Base-by-base conservation (phyloP, 2,113 vertebrate genomes). In the Leucosticte australis region DNA sequence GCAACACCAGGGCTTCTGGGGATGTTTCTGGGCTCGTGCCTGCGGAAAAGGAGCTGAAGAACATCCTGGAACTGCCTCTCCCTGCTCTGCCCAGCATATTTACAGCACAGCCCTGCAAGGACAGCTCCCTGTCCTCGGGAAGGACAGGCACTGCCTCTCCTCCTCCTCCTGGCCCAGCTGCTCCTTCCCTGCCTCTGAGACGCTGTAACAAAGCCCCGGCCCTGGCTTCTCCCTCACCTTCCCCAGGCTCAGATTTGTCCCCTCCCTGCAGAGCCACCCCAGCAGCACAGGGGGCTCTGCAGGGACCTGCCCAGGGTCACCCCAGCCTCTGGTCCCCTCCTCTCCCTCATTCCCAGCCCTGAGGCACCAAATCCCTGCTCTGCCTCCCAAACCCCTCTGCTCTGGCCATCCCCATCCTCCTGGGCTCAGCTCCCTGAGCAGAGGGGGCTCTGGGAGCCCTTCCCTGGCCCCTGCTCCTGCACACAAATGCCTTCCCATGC, bases 1-100 rank as follows among this genome's bases (percentile, higher is more conserved):
- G 69, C 6, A 19, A 3, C 75, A 3, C 6, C 3, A 5, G n/a
- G 20, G 10, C 26, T 41, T 30, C 0, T 7, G 53, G 13, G 8
- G 80, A 17, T 22, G 17, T 64, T 73, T 18, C 4, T 31, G 31
- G 49, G n/a, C 59, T 69, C 50, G 68, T 50, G 63, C 24, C 39
- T 1, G 0, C 4, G 20, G 9, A 13, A 5, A 57, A 46, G 60
- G 42, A 41, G 57, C 33, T 5, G 6, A 35, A 27, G 17, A 30
- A 42, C 3, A 8, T 4, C 53, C 80, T 23, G 33, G 6, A 67
- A 33, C 57, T 79, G 17, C 35, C 57, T 55, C 23, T 55, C 4
- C 49, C 8, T 15, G 28, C 37, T 6, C 1, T 0, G n/a, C 65
- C 37, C 37, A 14, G 13, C 42, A 19, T 75, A 92, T 79, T 69